Evolutionary conservation across 2,797 vertebrate species (phyloP), one percentile per base, ranked within the genome.

Genomic region (Tamandua tetradactyla): DNA sequence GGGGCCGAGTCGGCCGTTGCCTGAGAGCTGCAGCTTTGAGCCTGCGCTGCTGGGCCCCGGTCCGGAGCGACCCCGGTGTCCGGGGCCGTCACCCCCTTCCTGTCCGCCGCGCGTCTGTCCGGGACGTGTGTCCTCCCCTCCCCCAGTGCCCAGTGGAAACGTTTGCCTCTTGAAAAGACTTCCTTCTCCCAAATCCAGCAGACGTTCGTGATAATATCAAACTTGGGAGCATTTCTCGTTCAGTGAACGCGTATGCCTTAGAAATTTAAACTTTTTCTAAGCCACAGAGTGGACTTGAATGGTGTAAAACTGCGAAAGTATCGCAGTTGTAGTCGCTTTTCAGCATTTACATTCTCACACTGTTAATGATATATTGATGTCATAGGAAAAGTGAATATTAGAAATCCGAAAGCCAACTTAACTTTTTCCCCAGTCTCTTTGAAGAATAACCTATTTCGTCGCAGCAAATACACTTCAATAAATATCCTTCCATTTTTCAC

Each of bases 311-410:
- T 42, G 52, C 62, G 37, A 42, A 88, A 95, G 5, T 57, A 42
- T n/a, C 64, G 71, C 42, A 27, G 22, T 78, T n/a, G 20, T 42
- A 78, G 88, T 82, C 80, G 69, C 59, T 87, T 85, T n/a, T 81
- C 93, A 93, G 40, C 52, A 49, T 64, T 57, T 52, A 25, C 25
- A 82, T 59, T 79, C 90, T 94, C 47, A 93, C 62, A 42, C 42
- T 22, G 14, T 4, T 52, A 82, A 15, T 0, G 0, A 72, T 55
- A 37, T 80, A 44, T 49, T 87, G 40, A 12, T 79, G 13, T 76
- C 61, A 88, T n/a, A 52, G 27, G 55, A 59, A 81, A 83, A 74
- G 47, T 61, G 12, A 86, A n/a, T 90, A 57, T 84, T 87, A 81
- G 66, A 25, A 87, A 90, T 42, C 25, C 52, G 59, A 69, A 86